Evolutionary conservation across 2,797 vertebrate genomes (phyloP).

Genomic region (Poecile montanus): DNA sequence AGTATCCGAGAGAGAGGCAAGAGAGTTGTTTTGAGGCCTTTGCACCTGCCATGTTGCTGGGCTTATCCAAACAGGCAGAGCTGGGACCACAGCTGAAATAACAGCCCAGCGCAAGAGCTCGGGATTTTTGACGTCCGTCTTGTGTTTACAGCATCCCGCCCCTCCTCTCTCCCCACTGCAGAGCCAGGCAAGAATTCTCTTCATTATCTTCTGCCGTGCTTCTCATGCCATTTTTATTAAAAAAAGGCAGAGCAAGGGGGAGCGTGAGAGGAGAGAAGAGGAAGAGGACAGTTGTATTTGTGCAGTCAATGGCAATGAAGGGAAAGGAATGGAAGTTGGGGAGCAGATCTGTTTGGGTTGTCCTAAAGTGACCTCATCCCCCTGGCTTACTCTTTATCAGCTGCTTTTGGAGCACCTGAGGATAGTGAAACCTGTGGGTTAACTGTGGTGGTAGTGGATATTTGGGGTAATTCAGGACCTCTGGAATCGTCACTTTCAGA

Average conservation of each 20-base stretch:
- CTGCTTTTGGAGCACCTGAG: background rate
- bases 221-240: conserved; percentile 65
- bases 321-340: background rate
- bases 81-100: conserved; percentile 69
- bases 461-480: background rate
- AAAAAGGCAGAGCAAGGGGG: conserved; percentile 15
- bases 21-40: conserved; percentile 22
- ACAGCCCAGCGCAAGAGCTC: conserved; percentile 35
- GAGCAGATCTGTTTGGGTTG: background rate
- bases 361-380: background rate
- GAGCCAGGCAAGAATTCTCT: conserved; percentile 65
- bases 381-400: background rate
- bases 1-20: background rate
- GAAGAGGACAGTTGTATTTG: background rate
- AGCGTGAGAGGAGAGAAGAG: background rate
- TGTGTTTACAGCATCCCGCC: conserved; percentile 59
- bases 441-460: accelerated
- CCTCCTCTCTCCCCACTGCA: background rate
- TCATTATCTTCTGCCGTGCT: conserved; percentile 60
- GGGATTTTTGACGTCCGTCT: conserved; percentile 47
- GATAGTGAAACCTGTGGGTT: background rate
- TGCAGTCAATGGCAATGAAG: background rate
- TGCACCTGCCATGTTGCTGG: conserved; percentile 65
- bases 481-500: accelerated
- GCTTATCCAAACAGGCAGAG: conserved; percentile 65